Percentiles rank a stretch among this genome's conserved stretches.
Evolutionary conservation across 2,888 invertebrate species (phyloP).

Genomic region (Lepetodrilus schrolli): DNA sequence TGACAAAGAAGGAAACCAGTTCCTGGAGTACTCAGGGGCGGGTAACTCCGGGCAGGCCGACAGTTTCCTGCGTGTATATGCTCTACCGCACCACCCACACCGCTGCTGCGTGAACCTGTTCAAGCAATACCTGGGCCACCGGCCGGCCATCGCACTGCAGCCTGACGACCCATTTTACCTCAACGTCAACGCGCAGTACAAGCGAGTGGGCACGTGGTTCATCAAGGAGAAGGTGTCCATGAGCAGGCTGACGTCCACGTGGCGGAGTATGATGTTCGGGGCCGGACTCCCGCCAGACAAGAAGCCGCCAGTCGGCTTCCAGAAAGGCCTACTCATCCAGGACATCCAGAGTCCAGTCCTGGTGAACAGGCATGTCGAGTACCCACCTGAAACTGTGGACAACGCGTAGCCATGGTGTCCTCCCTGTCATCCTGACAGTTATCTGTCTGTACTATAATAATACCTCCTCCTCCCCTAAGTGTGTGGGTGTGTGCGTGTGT

Average conservation of each 20-base stretch:
- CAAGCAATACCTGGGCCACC: conserved; percentile 16
- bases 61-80: not conserved
- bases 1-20: not conserved
- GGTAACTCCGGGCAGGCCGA: not conserved
- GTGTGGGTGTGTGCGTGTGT: no score
- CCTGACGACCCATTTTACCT: conserved; percentile 24
- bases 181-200: not conserved
- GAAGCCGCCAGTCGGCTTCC: not conserved
- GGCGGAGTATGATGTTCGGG: not conserved
- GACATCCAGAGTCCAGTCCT: not conserved
- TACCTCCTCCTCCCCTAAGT: no score
- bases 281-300: conserved; percentile 13
- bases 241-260: not conserved
- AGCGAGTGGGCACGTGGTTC: not conserved
- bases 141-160: not conserved
- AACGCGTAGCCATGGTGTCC: no score
- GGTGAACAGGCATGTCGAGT: not conserved
- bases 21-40: not conserved
- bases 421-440: no score
- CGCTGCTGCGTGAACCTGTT: conserved; percentile 8
- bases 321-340: not conserved
- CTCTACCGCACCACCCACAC: not conserved
- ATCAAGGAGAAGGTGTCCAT: conserved; percentile 16
- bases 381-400: no score
- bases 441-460: no score